These are phyloP conservation scores for Atta colombica DNA, from an alignment of 1,140 invertebrate genomes.

Conservation along the genomic window DNA sequence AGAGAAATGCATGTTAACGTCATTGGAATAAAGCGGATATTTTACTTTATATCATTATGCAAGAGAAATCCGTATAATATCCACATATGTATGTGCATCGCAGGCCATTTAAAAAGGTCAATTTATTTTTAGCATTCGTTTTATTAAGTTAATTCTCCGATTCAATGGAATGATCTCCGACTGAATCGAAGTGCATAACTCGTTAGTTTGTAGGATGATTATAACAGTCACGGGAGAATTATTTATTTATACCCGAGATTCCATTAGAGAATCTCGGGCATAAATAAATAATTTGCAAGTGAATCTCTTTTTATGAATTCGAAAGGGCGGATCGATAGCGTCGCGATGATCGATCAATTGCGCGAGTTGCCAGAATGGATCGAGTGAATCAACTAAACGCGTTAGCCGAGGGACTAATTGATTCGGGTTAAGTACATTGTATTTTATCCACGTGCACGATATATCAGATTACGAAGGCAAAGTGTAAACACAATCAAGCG, in stretches of 20 bases:
- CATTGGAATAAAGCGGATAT: background rate
- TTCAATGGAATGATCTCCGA: background rate
- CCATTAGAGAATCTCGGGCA: background rate
- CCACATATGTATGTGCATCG: background rate
- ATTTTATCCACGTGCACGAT: slow-evolving; percentile 53
- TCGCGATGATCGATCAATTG: background rate
- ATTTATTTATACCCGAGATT: background rate
- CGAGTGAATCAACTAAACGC: slow-evolving; percentile 13
- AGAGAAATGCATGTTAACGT: background rate
- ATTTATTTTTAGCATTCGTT: slow-evolving; percentile 22
- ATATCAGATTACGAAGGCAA: slow-evolving; percentile 55
- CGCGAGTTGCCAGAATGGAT: background rate
- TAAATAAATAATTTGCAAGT: background rate
- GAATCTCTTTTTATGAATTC: background rate
- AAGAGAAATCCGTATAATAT: background rate
- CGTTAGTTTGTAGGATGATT: background rate
- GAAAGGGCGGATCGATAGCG: background rate
- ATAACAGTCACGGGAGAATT: background rate
- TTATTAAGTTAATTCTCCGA: slow-evolving; percentile 18
- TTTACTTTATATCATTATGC: background rate
- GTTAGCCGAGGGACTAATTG: slow-evolving; percentile 44
- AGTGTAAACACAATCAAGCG: slow-evolving; percentile 60
- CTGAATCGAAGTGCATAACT: background rate
- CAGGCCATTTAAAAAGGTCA: background rate
- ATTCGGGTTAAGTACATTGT: slow-evolving; percentile 58